phyloP scores from a whole-genome alignment of 1,140 invertebrate species.

The Helicorthomorpha holstii region DNA sequence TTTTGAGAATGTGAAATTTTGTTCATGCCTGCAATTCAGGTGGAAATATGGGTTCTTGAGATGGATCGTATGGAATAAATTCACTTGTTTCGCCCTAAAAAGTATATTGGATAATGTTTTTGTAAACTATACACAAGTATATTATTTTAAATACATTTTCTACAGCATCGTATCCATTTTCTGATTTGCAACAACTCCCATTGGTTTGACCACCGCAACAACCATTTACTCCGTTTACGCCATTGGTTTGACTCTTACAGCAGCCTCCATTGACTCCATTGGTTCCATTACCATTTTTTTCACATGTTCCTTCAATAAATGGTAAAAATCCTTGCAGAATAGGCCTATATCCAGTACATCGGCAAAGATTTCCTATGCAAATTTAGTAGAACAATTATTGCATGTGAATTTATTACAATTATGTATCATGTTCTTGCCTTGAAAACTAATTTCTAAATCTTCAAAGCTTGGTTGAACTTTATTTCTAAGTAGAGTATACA shows the following conservation, averaged over 20 bases:
- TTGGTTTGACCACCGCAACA: background rate
- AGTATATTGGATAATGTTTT: no score
- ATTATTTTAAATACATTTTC: background rate
- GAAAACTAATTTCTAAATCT: slow-evolving; percentile 65
- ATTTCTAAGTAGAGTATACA: slow-evolving; percentile 64
- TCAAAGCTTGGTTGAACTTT: slow-evolving; percentile 41
- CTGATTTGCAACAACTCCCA: background rate
- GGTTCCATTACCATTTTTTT: slow-evolving; percentile 11
- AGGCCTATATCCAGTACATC: slow-evolving; percentile 78
- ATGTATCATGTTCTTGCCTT: no score
- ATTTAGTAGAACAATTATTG: slow-evolving; percentile 16
- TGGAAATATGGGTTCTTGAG: slow-evolving; percentile 87
- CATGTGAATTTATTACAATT: no score
- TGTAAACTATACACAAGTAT: background rate
- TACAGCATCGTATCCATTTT: background rate
- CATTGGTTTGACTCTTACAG: background rate
- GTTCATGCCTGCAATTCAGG: slow-evolving; percentile 54
- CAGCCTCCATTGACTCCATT: background rate
- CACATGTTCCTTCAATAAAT: slow-evolving; percentile 28
- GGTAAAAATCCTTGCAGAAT: slow-evolving; percentile 76
- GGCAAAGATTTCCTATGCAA: slow-evolving; percentile 58
- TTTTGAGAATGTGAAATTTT: background rate
- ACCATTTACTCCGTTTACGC: no score
- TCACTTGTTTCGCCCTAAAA: no score
- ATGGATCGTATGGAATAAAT: slow-evolving; percentile 58